Conservation (phyloP, 2,797 vertebrate genomes). For the Tokudaia tokunoshimensis region DNA sequence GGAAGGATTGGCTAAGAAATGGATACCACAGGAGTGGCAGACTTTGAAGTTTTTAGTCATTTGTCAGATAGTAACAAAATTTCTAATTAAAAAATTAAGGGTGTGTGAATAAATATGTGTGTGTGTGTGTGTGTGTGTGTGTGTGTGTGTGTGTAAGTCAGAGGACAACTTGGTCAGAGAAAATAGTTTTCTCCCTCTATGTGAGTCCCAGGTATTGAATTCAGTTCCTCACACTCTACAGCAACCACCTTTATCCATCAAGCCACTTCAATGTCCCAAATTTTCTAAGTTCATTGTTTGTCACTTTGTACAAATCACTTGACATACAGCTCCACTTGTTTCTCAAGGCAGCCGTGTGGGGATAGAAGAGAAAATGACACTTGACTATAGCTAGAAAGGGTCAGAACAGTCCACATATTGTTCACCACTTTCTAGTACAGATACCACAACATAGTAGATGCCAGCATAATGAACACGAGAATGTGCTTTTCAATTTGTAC, state of each 20-base stretch:
- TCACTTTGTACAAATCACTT: not conserved
- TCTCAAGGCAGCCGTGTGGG: not conserved
- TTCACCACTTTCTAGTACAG: not conserved
- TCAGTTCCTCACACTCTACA: not conserved
- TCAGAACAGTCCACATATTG: not conserved
- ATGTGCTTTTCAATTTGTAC: constrained; percentile 69
- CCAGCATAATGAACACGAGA: not conserved
- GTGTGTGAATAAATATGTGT: not conserved
- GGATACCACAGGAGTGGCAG: not conserved
- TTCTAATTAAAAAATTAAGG: not conserved
- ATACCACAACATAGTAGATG: not conserved
- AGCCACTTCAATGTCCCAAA: not conserved
- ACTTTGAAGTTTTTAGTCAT: not conserved
- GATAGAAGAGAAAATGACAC: constrained; percentile 3
- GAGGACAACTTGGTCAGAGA: not conserved
- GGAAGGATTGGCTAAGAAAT: constrained; percentile 21
- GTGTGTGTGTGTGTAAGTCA: not conserved
- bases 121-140: not conserved
- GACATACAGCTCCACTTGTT: not conserved
- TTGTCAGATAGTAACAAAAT: not conserved
- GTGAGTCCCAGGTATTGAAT: not conserved
- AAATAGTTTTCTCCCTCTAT: not conserved
- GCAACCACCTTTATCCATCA: not conserved
- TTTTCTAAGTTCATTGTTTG: not conserved
- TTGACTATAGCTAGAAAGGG: not conserved